These are phyloP conservation scores for Macropus fuliginosus DNA, from an alignment of 2,797 vertebrate species.

Conservation along the genomic window DNA sequence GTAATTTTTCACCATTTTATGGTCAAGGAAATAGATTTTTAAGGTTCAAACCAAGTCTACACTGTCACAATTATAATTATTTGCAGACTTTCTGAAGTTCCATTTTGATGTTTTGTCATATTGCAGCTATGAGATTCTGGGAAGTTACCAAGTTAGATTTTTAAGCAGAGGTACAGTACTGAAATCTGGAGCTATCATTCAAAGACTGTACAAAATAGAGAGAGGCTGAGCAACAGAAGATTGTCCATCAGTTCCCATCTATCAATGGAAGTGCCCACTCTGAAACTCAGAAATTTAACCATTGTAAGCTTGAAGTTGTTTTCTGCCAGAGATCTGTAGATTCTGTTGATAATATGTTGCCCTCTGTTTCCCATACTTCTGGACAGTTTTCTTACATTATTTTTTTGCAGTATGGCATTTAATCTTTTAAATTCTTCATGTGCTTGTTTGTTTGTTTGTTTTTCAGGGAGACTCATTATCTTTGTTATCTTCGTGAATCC, in stretches of 20 bases:
- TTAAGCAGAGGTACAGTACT: background rate
- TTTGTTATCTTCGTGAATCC: background rate
- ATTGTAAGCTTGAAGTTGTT: background rate
- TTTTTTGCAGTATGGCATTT: background rate
- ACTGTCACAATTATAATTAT: background rate
- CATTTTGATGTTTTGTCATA: background rate
- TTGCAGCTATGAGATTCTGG: background rate
- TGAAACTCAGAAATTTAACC: background rate
- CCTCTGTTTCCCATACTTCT: background rate
- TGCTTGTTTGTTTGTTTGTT: background rate
- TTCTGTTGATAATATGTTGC: background rate
- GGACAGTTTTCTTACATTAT: background rate
- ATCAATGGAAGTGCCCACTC: background rate
- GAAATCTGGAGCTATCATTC: background rate
- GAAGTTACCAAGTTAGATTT: background rate
- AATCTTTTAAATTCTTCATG: background rate
- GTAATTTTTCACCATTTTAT: background rate
- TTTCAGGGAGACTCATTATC: background rate
- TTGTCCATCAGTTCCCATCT: background rate
- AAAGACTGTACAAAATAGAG: background rate
- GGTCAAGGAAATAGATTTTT: background rate
- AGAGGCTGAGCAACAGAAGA: background rate
- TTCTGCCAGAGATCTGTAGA: background rate
- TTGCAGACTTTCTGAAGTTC: background rate
- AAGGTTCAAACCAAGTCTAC: background rate